Base-by-base conservation (phyloP, 2,888 invertebrate genomes). In the Macrophya annulata region DNA sequence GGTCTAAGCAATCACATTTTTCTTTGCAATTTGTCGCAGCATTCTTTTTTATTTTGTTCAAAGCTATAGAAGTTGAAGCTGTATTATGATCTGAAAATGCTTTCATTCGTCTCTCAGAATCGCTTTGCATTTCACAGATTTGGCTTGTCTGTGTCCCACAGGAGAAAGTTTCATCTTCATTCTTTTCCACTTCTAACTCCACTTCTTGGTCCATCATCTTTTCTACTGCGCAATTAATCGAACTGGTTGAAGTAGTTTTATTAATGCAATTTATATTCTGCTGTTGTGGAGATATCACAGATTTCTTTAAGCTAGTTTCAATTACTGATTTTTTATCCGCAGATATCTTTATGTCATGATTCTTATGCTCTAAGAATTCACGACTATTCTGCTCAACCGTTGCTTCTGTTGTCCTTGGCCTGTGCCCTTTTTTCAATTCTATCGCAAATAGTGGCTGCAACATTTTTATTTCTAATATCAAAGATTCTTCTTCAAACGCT, bases 391-490 rank as follows among this genome's bases (percentile, higher is more conserved):
- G 31, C 37, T 55, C 12, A 55, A 25, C 10, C 15, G 21, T 17
- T 31, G 55, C 51, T 21, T 17, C 51, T 15, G n/a, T 0, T 55
- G 37, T 55, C 55, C 31, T 9, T 31, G 25, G 15, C 31, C n/a
- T 40, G n/a, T 9, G 3, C n/a, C n/a, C 55, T 55, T 31, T 55
- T 79, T 37, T 55, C 12, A 79, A 10, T 40, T 79, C n/a, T 12
- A 51, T 79, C 25, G 76, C 40, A 51, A 79, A 55, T 79, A 79
- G 51, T 59, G 55, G 79, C n/a, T 59, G 31, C 79, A 79, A 17
- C 79, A 79, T 31, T 37, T 79, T 79, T 79, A 79, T 5, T 59
- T 79, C 76, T 25, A 76, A 40, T 48, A 76, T 17, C 4, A 76
- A 45, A 31, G 76, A 31, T 48, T 48, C 76, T 12, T 31, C 10